phyloP scores from a whole-genome alignment of 2,797 vertebrate species.

The Chiroxiphia lanceolata region DNA sequence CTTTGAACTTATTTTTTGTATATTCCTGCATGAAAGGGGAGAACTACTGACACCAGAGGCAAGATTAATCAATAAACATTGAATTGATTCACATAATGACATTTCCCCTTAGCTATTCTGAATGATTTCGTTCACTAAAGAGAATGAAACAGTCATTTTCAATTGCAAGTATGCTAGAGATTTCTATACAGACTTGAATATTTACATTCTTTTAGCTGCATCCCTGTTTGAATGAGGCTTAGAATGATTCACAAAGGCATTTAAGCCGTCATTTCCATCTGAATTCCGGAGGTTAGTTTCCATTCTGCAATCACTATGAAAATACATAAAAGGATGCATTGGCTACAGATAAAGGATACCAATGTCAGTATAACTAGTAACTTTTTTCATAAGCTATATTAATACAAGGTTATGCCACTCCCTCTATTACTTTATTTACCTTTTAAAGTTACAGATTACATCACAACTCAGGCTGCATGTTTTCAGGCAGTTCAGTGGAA shows the following conservation, averaged over 20 bases:
- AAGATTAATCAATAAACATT: conserved; percentile 5
- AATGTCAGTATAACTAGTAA: background rate
- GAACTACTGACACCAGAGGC: background rate
- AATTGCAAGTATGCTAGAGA: conserved; percentile 20
- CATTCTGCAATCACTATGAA: background rate
- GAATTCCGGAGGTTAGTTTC: conserved; percentile 7
- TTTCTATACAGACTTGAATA: conserved; percentile 24
- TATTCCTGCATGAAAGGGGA: background rate
- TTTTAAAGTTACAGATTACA: background rate
- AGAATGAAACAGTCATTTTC: conserved; percentile 27
- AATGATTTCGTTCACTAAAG: conserved; percentile 44
- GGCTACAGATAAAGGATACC: background rate
- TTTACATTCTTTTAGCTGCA: conserved; percentile 6
- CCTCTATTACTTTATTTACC: background rate
- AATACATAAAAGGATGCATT: background rate
- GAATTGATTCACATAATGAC: background rate
- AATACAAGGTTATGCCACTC: background rate
- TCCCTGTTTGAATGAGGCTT: background rate
- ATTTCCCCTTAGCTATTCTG: conserved; percentile 23
- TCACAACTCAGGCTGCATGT: background rate
- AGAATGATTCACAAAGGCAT: conserved; percentile 24
- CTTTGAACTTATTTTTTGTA: background rate
- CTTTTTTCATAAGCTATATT: background rate
- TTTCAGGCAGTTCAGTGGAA: background rate
- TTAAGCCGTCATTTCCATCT: background rate